These are phyloP conservation scores for Phrynosoma blainvillii DNA, from an alignment of 2,113 vertebrate genomes.

Conservation along the genomic window DNA sequence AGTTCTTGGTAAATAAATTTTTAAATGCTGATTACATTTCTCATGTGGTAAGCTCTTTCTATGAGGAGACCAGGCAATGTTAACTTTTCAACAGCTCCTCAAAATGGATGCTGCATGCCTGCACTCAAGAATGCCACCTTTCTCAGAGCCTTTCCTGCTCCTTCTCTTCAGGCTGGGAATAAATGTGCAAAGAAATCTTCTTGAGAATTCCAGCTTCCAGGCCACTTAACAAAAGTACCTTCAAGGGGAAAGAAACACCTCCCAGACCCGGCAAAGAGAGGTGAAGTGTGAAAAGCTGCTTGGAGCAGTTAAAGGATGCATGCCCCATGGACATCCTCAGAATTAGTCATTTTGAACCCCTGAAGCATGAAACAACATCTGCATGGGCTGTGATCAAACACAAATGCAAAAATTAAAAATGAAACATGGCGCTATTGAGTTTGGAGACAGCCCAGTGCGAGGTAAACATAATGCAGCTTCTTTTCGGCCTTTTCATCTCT, in stretches of 20 bases:
- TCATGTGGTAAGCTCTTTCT: neutral
- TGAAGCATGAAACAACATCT: conserved; percentile 59
- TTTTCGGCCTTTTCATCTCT: conserved; percentile 13
- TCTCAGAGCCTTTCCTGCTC: neutral
- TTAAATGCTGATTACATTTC: neutral
- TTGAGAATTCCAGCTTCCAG: conserved; percentile 43
- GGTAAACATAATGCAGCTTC: conserved; percentile 11
- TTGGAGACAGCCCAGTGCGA: neutral
- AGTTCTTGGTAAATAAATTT: neutral
- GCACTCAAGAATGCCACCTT: neutral
- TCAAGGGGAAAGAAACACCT: conserved; percentile 53
- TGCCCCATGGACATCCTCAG: conserved; percentile 29
- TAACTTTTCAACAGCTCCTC: neutral
- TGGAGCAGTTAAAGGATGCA: conserved; percentile 59
- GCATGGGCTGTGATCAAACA: conserved; percentile 16
- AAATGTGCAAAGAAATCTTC: conserved; percentile 34
- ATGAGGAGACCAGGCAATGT: neutral
- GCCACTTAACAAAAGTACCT: conserved; percentile 52
- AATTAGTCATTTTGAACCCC: conserved; percentile 52
- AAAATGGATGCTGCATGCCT: neutral
- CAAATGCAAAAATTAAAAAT: conserved; percentile 54
- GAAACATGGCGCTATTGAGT: neutral
- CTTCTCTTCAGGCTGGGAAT: conserved; percentile 25
- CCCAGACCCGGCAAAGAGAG: conserved; percentile 24
- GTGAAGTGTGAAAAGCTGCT: conserved; percentile 65